phyloP scores from a whole-genome alignment of 2,888 invertebrate species.

The Barypeithes pellucidus region DNA sequence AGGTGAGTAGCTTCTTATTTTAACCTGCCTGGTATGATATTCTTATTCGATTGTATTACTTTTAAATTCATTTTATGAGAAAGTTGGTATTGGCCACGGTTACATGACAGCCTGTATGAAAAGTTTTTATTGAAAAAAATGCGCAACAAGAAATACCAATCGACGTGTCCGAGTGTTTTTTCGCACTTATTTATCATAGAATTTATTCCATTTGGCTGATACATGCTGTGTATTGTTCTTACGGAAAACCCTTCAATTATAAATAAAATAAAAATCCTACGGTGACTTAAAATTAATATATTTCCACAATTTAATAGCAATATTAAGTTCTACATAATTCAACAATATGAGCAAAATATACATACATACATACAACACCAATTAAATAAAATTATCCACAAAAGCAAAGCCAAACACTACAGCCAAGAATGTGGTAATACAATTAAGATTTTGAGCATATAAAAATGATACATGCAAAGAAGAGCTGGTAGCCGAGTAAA shows the following conservation, averaged over 20 bases:
- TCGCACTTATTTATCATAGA: no score
- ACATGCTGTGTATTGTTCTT: no score
- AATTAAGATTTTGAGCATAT: conserved; percentile 5
- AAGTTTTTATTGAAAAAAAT: no score
- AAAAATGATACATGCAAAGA: conserved; percentile 19
- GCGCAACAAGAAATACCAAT: no score
- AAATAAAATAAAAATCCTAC: conserved; percentile 23
- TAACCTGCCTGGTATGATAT: no score
- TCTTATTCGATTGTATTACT: no score
- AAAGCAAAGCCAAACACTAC: conserved; percentile 13
- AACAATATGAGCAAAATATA: conserved; percentile 12
- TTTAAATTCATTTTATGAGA: no score
- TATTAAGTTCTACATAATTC: background rate
- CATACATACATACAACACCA: background rate
- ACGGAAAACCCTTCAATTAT: no score
- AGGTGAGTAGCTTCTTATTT: no score
- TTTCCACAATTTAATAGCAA: conserved; percentile 9
- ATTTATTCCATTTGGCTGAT: background rate
- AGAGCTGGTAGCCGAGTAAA: background rate
- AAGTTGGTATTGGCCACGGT: no score
- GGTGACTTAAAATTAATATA: conserved; percentile 30
- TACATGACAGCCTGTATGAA: no score
- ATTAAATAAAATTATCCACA: conserved; percentile 11
- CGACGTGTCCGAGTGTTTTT: no score
- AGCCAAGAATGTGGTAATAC: background rate